Base-by-base conservation (phyloP, 2,113 vertebrate genomes). In the Hippocampus mohnikei region DNA sequence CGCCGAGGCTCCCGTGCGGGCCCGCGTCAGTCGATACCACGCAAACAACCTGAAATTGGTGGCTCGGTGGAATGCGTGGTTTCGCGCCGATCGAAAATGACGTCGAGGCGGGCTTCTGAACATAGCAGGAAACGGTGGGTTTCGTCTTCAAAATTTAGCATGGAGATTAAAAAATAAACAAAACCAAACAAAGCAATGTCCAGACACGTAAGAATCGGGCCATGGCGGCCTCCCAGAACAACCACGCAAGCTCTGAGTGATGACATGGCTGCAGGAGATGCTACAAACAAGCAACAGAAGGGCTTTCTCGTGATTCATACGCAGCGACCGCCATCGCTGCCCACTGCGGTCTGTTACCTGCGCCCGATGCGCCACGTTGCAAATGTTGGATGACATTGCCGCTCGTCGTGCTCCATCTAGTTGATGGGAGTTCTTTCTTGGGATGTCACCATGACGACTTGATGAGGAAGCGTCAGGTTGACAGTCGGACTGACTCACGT, bases 261-360 rank as follows among this genome's bases (percentile, higher is more conserved):
- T 72, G 81, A 70, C 71, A 75, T 76, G 73, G 29, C 42, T 48
- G 53, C 25, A 33, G 58, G 58, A 74, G 52, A 42, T 56, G 65
- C 53, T 75, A 23, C 8, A 56, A 25, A 23, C 8, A 63, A 61
- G 53, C 4, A 63, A 29, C 61, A 62, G 40, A 70, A 37, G 69
- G 61, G 48, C 84, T 84, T 84, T 72, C 72, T 81, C 69, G 41
- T 85, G 82, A 88, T 75, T 88, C 81, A 83, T 64, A 73, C 41
- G 13, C 56, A 61, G 72, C 23, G 66, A 60, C 59, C 64, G 70
- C 29, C 25, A 29, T 71, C 0, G 2, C 23, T 66, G 53, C 40
- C 55, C 63, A 70, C 73, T 58, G 41, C 69, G 67, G 33, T 52
- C 52, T 65, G 2, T 56, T 27, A 29, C 12, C 5, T 60, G 25